Conservation (phyloP, 2,797 vertebrate genomes). For the Hypotaenidia okinawae region DNA sequence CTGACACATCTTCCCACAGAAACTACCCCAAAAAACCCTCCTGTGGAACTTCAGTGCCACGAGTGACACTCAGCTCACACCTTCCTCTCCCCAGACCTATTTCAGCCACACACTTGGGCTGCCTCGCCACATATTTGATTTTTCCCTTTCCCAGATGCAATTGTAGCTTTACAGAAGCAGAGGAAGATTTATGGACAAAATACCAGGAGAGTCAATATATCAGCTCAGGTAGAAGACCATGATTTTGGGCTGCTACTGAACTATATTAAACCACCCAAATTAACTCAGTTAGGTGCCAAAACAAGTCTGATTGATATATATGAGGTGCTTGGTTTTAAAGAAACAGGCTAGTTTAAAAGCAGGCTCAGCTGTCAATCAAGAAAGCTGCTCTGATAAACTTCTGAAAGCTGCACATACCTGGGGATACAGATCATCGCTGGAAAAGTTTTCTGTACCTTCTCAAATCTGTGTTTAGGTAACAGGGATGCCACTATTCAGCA, state of each 20-base stretch:
- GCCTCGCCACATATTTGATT: neutral
- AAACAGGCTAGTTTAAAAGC: neutral
- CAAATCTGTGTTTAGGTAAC: neutral
- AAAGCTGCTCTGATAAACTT: fast-evolving
- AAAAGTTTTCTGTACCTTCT: neutral
- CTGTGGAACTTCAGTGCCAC: neutral
- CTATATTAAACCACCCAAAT: slow-evolving; percentile 26
- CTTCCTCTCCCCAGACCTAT: neutral
- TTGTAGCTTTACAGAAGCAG: neutral
- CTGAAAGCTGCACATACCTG: neutral
- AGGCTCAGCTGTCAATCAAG: neutral
- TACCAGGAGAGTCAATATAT: neutral
- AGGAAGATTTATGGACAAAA: neutral
- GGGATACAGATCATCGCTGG: neutral
- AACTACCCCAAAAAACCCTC: neutral
- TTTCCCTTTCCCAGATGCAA: neutral
- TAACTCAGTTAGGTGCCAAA: slow-evolving; percentile 29
- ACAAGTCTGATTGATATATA: neutral
- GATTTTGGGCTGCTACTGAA: slow-evolving; percentile 15
- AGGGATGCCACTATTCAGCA: neutral
- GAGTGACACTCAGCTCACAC: neutral
- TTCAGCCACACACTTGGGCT: neutral
- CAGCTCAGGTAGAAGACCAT: neutral
- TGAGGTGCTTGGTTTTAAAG: neutral
- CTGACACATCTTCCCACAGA: neutral